phyloP scores from a whole-genome alignment of 2,888 invertebrate species.

The Parnassius glacialis region DNA sequence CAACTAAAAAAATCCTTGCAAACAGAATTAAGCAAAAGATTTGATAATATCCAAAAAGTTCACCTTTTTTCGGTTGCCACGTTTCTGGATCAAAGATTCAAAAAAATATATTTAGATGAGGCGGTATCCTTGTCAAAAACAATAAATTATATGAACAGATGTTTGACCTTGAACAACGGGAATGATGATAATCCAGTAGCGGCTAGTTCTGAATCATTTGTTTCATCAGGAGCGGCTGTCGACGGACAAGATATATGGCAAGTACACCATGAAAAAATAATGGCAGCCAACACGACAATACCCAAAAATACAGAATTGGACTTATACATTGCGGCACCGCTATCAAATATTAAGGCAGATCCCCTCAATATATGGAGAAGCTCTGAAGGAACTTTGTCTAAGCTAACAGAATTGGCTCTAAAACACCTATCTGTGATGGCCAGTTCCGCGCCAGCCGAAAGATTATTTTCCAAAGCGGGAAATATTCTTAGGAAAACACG shows the following conservation, averaged over 20 bases:
- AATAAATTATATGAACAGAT: not conserved
- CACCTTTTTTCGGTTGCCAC: not conserved
- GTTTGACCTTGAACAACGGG: not conserved
- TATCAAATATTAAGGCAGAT: not conserved
- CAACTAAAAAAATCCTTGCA: no score
- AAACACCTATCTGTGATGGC: no score
- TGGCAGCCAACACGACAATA: not conserved
- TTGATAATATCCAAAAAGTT: not conserved
- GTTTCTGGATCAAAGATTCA: not conserved
- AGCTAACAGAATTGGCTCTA: no score
- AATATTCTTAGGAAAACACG: no score
- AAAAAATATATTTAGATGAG: not conserved
- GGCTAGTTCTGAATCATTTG: not conserved
- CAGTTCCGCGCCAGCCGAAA: no score
- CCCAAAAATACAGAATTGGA: not conserved
- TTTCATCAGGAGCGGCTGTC: not conserved
- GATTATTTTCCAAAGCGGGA: no score
- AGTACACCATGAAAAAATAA: not conserved
- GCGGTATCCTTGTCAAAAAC: not conserved
- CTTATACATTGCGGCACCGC: not conserved
- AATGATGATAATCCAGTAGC: no score
- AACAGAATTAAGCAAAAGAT: no score
- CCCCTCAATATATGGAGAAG: not conserved
- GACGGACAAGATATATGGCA: not conserved
- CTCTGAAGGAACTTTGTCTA: no score